Evolutionary conservation across 2,888 invertebrate genomes (phyloP), one percentile per base, ranked within the genome.

Genomic region (Apoda limacodes): DNA sequence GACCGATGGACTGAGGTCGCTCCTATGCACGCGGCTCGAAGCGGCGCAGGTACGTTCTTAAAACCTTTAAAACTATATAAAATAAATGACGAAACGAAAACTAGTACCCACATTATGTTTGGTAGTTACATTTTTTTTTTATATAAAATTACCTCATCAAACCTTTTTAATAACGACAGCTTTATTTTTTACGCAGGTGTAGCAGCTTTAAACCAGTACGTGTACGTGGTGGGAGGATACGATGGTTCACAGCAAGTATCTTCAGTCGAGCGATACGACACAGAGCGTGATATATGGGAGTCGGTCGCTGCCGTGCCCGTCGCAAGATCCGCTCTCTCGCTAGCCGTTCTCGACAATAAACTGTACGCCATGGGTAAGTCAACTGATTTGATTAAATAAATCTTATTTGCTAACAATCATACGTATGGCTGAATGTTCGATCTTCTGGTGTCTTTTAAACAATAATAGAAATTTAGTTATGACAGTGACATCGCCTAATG

Each of bases 221-320:
- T 96, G 43, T 96, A 92, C 67, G 95, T 94, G n/a, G 89, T 95
- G 35, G 96, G 96, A 28, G 96, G 96, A n/a, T 95, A 93, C 67
- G 93, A 95, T 72, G 94, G 94, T 7, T 80, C 83, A 25, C 84
- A 85, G 35, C 95, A 95, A 63, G 78, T 96, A 28, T 84, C 88
- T 33, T 85, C 89, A 0, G 95, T 95, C 9, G 95, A 96, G 75
- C 83, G 80, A 7, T 95, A 91, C 67, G 92, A 94, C 65, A 92
- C 93, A 0, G 93, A 93, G 65, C 86, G 83, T 26, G 85, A 91
- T 59, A 60, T 74, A 2, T 96, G 95, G 96, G 88, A 91, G 52
- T 82, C 78, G 46, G 88, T 90, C 3, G 83, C 89, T 20, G 83
- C 88, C 28, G 89, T 96, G 63, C 85, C 84, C 49, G 87, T 89